Conservation (phyloP, 2,797 vertebrate genomes). For the Microctenopoma lineatum region DNA sequence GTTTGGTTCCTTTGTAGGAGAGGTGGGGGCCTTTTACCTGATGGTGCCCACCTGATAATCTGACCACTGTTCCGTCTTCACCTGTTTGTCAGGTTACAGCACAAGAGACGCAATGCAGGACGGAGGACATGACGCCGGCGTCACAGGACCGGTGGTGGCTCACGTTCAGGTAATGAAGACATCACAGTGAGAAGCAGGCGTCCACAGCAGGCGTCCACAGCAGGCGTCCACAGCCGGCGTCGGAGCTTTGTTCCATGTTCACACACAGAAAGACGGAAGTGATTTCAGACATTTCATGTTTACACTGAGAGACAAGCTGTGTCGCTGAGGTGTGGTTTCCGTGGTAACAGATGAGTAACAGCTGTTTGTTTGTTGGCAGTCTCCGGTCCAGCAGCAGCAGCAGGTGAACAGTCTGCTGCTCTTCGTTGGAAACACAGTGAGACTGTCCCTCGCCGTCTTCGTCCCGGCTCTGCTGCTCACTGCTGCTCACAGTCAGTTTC, state of each 20-base stretch:
- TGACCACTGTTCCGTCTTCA: not conserved
- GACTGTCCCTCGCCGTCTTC: constrained; percentile 69
- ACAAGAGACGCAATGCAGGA: not conserved
- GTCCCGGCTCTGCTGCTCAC: constrained; percentile 68
- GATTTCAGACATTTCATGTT: too few relatives aligned
- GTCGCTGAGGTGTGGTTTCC: not conserved
- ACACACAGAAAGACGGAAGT: too few relatives aligned
- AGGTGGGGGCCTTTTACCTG: too few relatives aligned
- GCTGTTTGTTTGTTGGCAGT: constrained; percentile 3
- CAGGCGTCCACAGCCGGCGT: too few relatives aligned
- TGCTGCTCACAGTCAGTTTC: constrained; percentile 61
- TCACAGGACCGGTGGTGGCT: constrained; percentile 30
- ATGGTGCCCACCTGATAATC: too few relatives aligned
- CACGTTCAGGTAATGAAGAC: constrained; percentile 45
- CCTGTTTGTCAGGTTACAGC: constrained; percentile 17
- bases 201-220: too few relatives aligned
- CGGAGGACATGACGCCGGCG: constrained; percentile 52
- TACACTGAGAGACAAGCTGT: not conserved
- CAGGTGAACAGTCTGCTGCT: constrained; percentile 18
- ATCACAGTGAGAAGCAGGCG: too few relatives aligned
- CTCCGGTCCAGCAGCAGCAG: constrained; percentile 13
- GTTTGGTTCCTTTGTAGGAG: too few relatives aligned
- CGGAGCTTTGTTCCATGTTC: too few relatives aligned
- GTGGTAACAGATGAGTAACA: not conserved
- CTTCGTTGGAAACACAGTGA: constrained; percentile 66